Conservation (phyloP, 2,888 invertebrate species). For the Dynastes hyllus region DNA sequence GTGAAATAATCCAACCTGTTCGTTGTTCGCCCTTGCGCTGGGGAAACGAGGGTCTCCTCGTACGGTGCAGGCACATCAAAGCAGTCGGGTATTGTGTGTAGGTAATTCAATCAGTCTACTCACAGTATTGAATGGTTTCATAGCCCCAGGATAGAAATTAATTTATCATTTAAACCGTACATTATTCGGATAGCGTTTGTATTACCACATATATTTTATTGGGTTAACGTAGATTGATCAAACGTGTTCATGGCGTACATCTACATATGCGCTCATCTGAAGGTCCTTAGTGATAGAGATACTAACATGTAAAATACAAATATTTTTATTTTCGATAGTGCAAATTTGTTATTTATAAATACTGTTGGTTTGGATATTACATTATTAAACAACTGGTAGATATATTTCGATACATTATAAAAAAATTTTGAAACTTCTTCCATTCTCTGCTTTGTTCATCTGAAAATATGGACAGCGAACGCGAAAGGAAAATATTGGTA, state of each 20-base stretch:
- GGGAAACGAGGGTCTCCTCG: constrained; percentile 22
- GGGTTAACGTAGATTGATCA: constrained; percentile 21
- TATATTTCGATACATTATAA: too few relatives aligned
- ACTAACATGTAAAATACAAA: too few relatives aligned
- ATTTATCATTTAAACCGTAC: constrained; percentile 60
- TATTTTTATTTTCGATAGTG: too few relatives aligned
- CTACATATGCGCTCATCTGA: neutral
- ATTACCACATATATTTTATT: constrained; percentile 21
- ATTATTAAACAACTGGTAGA: too few relatives aligned
- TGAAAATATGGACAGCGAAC: too few relatives aligned
- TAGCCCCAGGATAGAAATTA: constrained; percentile 60
- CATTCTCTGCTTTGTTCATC: too few relatives aligned
- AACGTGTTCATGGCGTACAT: constrained; percentile 10
- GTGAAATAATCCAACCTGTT: constrained; percentile 21
- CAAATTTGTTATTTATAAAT: too few relatives aligned
- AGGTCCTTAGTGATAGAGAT: too few relatives aligned
- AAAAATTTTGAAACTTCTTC: too few relatives aligned
- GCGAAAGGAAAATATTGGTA: too few relatives aligned
- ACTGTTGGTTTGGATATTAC: too few relatives aligned
- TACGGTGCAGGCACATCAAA: constrained; percentile 55
- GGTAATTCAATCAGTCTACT: constrained; percentile 61
- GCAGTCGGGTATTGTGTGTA: constrained; percentile 55
- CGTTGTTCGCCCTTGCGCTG: constrained; percentile 14
- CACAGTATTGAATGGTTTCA: constrained; percentile 60
- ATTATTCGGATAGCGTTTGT: constrained; percentile 53